Base-by-base conservation (phyloP, 2,797 vertebrate species). In the Thamnophis elegans region DNA sequence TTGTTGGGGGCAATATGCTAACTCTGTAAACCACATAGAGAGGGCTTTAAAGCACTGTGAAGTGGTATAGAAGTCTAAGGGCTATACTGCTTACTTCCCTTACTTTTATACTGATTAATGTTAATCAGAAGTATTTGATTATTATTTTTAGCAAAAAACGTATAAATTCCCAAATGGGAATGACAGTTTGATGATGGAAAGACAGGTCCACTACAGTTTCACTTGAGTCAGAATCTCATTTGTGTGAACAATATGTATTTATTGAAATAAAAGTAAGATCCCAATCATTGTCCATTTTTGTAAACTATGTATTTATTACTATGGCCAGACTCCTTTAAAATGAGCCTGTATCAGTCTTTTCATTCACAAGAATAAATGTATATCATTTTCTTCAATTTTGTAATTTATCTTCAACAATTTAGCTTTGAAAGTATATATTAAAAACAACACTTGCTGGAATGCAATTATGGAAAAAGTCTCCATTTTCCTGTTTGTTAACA, bases 371-470 rank as follows among this genome's bases (percentile, higher is more conserved):
- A 95, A 94, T 91, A 96, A 94, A 32, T 36, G 53, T 96, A 97
- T 96, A 97, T 97, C 0, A 28, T n/a, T 87, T 87, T 87, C 85
- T 55, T 55, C 53, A 87, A 54, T 55, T 87, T 32, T 97, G 97
- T 96, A 96, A 96, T 97, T 97, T 97, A 96, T 97, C 97, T 97
- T 97, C 96, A 97, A 97, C 97, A 97, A 96, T 97, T 97, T 97
- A 98, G 97, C 97, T 78, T 20, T 97, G 95, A 97, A 97, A 96
- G 97, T 96, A 97, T 97, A 97, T 96, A 73, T 98, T 97, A 97
- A 96, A 97, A 97, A 96, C 89, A 98, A 97, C 68, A 36, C 96
- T 96, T 95, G 94, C 95, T 97, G 96, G 97, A 97, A 97, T 73
- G 32, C 18, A 36, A 73, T 73, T 73, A 36, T 42, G 32, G 9